These are phyloP conservation scores for Hippocampus comes DNA, from an alignment of 2,113 vertebrate species.

Conservation along the genomic window DNA sequence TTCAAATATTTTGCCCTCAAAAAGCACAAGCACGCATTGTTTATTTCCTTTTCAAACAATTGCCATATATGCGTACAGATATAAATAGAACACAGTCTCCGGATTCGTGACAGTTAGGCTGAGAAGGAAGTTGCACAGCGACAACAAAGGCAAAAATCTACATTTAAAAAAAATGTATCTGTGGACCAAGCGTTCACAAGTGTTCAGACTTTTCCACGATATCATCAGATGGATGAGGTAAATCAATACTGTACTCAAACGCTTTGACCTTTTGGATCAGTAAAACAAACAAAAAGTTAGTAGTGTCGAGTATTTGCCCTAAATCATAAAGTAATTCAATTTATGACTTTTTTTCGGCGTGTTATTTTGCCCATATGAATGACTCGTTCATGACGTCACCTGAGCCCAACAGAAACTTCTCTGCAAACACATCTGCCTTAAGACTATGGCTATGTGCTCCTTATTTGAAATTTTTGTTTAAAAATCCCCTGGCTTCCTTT, in stretches of 20 bases:
- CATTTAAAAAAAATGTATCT: neutral
- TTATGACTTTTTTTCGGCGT: neutral
- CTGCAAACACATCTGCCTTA: conserved; percentile 49
- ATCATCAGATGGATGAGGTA: neutral
- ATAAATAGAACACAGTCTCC: neutral
- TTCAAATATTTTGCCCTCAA: neutral
- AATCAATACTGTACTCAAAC: neutral
- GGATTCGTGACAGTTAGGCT: neutral
- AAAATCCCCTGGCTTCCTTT: no score
- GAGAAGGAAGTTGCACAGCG: neutral
- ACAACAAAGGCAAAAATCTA: neutral
- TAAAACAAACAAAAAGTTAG: neutral
- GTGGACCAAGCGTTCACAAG: neutral
- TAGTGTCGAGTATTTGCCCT: neutral
- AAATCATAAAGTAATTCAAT: neutral
- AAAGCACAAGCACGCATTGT: neutral
- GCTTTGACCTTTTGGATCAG: neutral
- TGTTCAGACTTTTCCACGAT: neutral
- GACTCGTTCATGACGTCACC: conserved; percentile 15
- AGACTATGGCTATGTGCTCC: no score
- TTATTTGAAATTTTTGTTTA: no score
- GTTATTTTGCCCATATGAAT: neutral
- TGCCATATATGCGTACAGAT: neutral
- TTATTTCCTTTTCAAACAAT: neutral
- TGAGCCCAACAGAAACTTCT: conserved; percentile 22